Conservation (phyloP, 37 sponge, comb jelly and placozoan species). For the Eunapius fragilis region DNA sequence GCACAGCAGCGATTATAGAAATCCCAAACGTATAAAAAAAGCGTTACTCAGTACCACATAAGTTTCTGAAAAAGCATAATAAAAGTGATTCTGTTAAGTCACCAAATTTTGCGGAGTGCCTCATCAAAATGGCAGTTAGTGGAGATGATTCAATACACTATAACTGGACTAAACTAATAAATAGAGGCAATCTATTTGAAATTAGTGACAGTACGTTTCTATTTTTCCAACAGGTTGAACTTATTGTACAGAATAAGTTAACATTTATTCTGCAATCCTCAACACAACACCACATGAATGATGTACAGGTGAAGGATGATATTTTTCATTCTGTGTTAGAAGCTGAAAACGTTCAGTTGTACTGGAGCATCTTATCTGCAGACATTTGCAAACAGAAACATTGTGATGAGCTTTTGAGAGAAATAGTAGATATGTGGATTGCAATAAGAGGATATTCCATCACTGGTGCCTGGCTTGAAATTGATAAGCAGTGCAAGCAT, state of each 20-base stretch:
- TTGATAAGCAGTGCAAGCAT: not conserved
- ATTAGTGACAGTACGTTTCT: conserved; percentile 15
- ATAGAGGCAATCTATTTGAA: conserved; percentile 40
- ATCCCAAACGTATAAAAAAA: no score
- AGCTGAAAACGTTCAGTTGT: conserved; percentile 23
- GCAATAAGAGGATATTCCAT: conserved; percentile 37
- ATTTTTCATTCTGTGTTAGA: conserved; percentile 5
- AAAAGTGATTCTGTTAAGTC: not conserved
- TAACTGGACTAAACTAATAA: conserved; percentile 8
- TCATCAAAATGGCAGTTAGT: conserved; percentile 25
- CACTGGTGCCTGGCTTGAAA: conserved; percentile 29
- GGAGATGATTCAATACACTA: conserved; percentile 41
- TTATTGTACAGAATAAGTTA: conserved; percentile 20
- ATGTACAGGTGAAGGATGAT: not conserved
- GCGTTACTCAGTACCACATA: conserved; percentile 7
- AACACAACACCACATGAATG: not conserved
- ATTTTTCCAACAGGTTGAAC: conserved; percentile 25
- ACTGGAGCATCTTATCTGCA: conserved; percentile 2
- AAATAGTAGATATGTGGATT: conserved; percentile 42
- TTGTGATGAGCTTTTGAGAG: conserved; percentile 20
- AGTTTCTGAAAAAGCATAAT: conserved; percentile 32
- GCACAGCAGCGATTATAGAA: no score
- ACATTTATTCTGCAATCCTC: not conserved
- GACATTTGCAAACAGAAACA: conserved; percentile 12
- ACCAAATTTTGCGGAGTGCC: conserved; percentile 18